Percentiles rank a stretch among this genome's conserved stretches.
phyloP scores from a whole-genome alignment of 1,140 invertebrate species.

The Homarus americanus region DNA sequence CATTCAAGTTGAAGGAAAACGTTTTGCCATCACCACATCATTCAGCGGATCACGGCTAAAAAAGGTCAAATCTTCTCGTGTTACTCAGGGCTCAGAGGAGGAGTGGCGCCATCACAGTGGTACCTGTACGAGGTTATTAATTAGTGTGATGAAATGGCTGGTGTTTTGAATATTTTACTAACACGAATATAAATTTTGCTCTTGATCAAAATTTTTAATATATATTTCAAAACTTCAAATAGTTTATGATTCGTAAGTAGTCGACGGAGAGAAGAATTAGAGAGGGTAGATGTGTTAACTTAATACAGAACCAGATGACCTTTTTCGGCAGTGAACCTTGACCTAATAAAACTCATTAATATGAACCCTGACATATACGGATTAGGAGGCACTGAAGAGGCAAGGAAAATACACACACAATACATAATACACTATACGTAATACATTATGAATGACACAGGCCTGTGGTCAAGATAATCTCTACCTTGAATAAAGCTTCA shows the following conservation, averaged over 20 bases:
- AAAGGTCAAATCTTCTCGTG: not conserved
- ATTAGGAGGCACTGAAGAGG: slow-evolving; percentile 14
- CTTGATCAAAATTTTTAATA: too few species aligned
- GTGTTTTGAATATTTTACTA: too few species aligned
- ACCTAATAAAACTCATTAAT: not conserved
- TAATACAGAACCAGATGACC: not conserved
- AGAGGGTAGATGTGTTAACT: not conserved
- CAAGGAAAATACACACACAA: slow-evolving; percentile 5
- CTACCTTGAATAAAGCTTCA: not conserved
- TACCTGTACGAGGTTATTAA: too few species aligned
- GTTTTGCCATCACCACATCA: not conserved
- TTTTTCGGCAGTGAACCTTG: not conserved
- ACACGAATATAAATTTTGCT: too few species aligned
- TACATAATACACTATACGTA: not conserved
- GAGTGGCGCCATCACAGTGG: too few species aligned
- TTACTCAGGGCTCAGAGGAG: not conserved
- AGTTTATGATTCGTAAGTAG: too few species aligned
- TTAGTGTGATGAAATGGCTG: too few species aligned
- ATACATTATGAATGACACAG: not conserved
- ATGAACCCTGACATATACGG: not conserved
- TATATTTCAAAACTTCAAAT: too few species aligned
- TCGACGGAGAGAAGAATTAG: not conserved
- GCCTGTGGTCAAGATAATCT: not conserved
- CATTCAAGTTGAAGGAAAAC: not conserved
- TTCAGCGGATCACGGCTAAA: not conserved